These are phyloP conservation scores for Pipa parva DNA, from an alignment of 2,113 vertebrate species.

Conservation along the genomic window DNA sequence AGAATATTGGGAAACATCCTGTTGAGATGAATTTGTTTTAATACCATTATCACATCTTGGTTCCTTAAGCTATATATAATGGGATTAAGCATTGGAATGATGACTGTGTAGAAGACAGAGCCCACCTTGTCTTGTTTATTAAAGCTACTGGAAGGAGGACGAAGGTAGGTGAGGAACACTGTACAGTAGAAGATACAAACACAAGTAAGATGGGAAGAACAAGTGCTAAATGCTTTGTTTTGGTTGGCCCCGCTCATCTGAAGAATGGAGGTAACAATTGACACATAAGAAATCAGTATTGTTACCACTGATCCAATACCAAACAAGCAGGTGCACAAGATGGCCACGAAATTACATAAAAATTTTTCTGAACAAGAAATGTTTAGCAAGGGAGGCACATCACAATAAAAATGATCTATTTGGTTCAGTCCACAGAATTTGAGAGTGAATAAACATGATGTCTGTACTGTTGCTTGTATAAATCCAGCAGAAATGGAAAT, in stretches of 20 bases:
- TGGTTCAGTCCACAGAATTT: background rate
- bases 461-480: constrained; percentile 2
- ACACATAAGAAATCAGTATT: constrained; percentile 11
- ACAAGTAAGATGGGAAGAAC: constrained; percentile 23
- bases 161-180: constrained; percentile 11
- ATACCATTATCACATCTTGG: background rate
- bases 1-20: background rate
- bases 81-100: constrained; percentile 21
- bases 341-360: background rate
- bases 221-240: constrained; percentile 21
- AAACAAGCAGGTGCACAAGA: background rate
- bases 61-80: constrained; percentile 18
- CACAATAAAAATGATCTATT: constrained; percentile 27
- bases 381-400: constrained; percentile 4
- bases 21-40: background rate
- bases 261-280: constrained; percentile 3
- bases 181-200: constrained; percentile 1
- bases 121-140: constrained; percentile 10
- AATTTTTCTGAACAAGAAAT: constrained; percentile 10
- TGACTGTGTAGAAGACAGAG: constrained; percentile 9
- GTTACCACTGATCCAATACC: background rate
- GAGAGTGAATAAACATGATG: constrained; percentile 13
- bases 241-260: background rate
- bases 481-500: constrained; percentile 3
- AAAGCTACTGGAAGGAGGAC: constrained; percentile 11